phyloP scores from a whole-genome alignment of 2,888 invertebrate species.

The Neelides folsomi region DNA sequence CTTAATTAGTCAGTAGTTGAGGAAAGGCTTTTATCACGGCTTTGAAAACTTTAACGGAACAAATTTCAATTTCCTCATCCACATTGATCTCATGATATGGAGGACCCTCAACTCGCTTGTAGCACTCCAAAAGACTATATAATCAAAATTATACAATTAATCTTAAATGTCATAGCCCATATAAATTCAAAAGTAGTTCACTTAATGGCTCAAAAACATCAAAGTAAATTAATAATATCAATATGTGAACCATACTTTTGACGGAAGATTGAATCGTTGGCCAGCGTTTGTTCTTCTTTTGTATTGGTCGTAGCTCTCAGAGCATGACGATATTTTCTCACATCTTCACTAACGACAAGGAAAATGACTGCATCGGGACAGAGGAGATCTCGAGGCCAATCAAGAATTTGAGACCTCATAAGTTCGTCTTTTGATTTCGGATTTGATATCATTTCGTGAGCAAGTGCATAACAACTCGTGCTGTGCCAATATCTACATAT shows the following conservation, averaged over 20 bases:
- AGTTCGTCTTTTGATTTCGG: constrained; percentile 22
- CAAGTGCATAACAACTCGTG: constrained; percentile 40
- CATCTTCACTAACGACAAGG: constrained; percentile 39
- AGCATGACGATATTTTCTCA: constrained; percentile 36
- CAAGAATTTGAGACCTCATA: constrained; percentile 36
- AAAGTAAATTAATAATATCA: neutral
- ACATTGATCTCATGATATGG: constrained; percentile 21
- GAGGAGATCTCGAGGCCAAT: constrained; percentile 41
- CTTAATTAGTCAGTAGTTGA: too few species aligned
- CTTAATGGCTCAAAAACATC: too few species aligned
- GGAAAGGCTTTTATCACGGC: too few species aligned
- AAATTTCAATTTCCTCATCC: constrained; percentile 19
- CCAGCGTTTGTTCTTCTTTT: constrained; percentile 28
- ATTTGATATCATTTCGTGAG: constrained; percentile 35
- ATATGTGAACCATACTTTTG: too few species aligned
- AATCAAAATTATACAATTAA: constrained; percentile 3
- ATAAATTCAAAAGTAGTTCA: too few species aligned
- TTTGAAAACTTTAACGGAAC: too few species aligned
- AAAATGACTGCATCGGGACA: constrained; percentile 40
- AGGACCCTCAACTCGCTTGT: constrained; percentile 21
- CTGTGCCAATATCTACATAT: constrained; percentile 43
- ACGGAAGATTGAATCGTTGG: constrained; percentile 20
- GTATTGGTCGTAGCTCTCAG: constrained; percentile 31
- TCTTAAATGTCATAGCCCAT: neutral
- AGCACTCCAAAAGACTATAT: constrained; percentile 25